Conservation (phyloP, 2,888 invertebrate genomes). For the Netelia virgata region DNA sequence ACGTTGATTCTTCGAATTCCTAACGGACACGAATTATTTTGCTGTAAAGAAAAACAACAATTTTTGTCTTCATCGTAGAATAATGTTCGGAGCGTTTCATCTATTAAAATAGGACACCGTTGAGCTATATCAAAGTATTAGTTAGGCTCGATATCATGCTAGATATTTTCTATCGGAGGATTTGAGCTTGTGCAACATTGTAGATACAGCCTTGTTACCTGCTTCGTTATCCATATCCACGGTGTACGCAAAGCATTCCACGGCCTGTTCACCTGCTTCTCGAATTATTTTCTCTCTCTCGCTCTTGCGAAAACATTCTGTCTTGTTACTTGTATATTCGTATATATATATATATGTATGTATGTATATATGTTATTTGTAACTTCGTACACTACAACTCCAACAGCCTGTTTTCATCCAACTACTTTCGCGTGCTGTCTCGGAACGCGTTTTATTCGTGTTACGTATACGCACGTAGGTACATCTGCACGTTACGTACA, state of each 20-base stretch:
- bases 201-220: neutral
- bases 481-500: neutral
- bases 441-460: conserved; percentile 40
- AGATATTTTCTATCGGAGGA: neutral
- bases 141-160: neutral
- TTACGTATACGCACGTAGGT: neutral
- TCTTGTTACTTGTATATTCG: conserved; percentile 60
- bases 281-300: conserved; percentile 10
- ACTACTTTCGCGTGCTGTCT: conserved; percentile 51
- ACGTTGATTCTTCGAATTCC: too few relatives aligned
- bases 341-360: too few relatives aligned
- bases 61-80: too few relatives aligned
- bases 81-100: too few relatives aligned
- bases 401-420: conserved; percentile 2
- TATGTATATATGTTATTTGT: too few relatives aligned
- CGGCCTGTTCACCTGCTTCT: neutral
- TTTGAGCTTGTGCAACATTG: neutral
- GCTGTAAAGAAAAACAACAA: too few relatives aligned
- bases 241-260: neutral
- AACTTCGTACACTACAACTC: conserved; percentile 49
- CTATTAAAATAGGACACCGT: too few relatives aligned
- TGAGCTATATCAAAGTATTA: too few relatives aligned
- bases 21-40: too few relatives aligned
- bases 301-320: conserved; percentile 49
- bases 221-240: neutral